These are phyloP conservation scores for Ovibos moschatus DNA, from an alignment of 2,113 vertebrate genomes.

Conservation along the genomic window DNA sequence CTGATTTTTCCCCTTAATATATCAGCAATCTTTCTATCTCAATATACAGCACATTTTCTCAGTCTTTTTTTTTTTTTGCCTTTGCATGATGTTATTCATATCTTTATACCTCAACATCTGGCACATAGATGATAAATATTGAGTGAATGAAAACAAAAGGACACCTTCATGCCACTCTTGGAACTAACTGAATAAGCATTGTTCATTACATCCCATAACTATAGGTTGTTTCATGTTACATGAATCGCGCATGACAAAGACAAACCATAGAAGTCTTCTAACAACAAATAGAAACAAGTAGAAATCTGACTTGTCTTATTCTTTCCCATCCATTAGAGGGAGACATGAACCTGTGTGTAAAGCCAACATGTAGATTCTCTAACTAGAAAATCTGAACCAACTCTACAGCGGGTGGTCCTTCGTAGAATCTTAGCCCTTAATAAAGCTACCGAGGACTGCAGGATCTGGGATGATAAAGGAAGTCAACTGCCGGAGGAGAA, in stretches of 20 bases:
- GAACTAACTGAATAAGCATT: background rate
- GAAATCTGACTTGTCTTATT: background rate
- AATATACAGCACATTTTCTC: background rate
- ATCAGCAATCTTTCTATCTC: background rate
- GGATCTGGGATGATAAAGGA: background rate
- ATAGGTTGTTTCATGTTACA: background rate
- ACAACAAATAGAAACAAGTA: background rate
- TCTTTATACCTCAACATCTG: background rate
- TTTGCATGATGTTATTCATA: background rate
- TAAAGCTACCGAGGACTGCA: background rate
- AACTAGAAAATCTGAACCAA: background rate
- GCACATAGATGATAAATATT: background rate
- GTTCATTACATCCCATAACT: background rate
- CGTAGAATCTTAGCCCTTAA: background rate
- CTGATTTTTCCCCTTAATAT: background rate
- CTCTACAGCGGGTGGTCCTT: background rate
- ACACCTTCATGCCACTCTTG: background rate
- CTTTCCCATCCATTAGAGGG: constrained; percentile 60
- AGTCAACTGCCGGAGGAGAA: background rate
- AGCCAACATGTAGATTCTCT: background rate
- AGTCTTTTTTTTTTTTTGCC: background rate
- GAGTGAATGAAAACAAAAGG: background rate
- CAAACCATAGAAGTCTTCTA: background rate
- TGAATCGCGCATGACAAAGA: background rate
- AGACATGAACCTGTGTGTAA: constrained; percentile 29